Conservation (phyloP, 2,797 vertebrate species). For the Neostethus bicornis region DNA sequence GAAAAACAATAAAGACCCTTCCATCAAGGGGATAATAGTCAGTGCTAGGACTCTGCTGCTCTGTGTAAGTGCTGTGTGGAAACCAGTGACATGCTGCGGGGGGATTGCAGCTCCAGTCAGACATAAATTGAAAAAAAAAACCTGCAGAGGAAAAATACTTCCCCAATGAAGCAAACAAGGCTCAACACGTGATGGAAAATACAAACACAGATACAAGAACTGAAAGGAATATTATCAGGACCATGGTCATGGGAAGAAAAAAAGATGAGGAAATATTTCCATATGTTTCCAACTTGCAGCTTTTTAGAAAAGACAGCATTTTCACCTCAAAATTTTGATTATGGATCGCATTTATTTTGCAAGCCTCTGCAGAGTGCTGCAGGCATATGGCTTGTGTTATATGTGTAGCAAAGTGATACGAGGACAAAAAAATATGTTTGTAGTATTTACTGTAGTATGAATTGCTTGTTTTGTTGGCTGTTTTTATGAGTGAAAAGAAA, state of each 20-base stretch:
- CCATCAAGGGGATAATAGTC: not conserved
- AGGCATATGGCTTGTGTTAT: not conserved
- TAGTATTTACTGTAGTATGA: not conserved
- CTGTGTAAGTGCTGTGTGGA: not conserved
- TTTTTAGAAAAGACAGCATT: not conserved
- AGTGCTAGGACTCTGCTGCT: not conserved
- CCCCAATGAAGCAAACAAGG: slow-evolving; percentile 1
- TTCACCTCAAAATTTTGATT: not conserved
- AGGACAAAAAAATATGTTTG: not conserved
- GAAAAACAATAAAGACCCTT: not conserved
- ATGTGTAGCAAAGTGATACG: not conserved
- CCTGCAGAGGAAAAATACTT: not conserved
- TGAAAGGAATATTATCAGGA: slow-evolving; percentile 3
- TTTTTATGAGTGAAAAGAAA: not conserved
- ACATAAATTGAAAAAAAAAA: slow-evolving; percentile 2
- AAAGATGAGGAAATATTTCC: not conserved
- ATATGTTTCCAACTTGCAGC: slow-evolving; percentile 1
- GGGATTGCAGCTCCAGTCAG: slow-evolving; percentile 4
- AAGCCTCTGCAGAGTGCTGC: not conserved
- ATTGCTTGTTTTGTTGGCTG: not conserved
- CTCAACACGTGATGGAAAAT: not conserved
- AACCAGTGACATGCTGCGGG: not conserved
- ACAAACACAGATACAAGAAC: not conserved
- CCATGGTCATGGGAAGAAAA: not conserved
- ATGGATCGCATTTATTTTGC: not conserved